Evolutionary conservation across 2,888 invertebrate species (phyloP).

Genomic region (Megamerina dolium): DNA sequence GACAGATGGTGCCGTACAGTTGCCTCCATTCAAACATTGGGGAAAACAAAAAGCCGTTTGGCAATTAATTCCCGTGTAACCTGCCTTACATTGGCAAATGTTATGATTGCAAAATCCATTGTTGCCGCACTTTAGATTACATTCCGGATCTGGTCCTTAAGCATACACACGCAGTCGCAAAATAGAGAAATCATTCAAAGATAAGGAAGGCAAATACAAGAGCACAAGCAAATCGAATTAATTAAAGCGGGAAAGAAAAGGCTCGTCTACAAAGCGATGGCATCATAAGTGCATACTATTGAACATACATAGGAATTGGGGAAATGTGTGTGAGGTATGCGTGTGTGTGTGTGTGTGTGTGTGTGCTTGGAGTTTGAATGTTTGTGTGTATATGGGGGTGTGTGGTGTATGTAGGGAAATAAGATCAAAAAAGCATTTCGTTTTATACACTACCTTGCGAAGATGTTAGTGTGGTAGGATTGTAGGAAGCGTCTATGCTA

Average conservation of each 20-base stretch:
- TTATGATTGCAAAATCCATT: conserved; percentile 81
- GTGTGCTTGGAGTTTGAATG: too few species aligned
- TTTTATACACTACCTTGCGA: conserved; percentile 50
- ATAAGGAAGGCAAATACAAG: not conserved
- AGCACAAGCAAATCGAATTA: too few species aligned
- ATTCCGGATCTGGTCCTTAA: conserved; percentile 80
- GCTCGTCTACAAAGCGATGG: not conserved
- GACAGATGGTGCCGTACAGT: conserved; percentile 82
- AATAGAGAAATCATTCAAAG: too few species aligned
- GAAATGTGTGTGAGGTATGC: conserved; percentile 7
- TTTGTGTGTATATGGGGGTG: conserved; percentile 2
- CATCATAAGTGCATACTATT: not conserved
- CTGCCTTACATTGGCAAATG: conserved; percentile 82
- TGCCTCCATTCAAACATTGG: conserved; percentile 88
- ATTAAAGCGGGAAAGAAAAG: too few species aligned
- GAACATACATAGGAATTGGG: not conserved
- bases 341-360: conserved; percentile 5
- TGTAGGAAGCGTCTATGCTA: conserved; percentile 48
- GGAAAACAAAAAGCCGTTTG: conserved; percentile 86
- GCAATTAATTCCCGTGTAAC: conserved; percentile 86
- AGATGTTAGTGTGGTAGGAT: conserved; percentile 48
- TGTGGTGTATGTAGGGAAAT: conserved; percentile 6
- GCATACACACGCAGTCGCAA: too few species aligned
- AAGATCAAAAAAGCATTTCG: conserved; percentile 25
- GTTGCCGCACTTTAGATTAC: conserved; percentile 79